Conservation (phyloP, 2,797 vertebrate species). For the Gallirallus australis region DNA sequence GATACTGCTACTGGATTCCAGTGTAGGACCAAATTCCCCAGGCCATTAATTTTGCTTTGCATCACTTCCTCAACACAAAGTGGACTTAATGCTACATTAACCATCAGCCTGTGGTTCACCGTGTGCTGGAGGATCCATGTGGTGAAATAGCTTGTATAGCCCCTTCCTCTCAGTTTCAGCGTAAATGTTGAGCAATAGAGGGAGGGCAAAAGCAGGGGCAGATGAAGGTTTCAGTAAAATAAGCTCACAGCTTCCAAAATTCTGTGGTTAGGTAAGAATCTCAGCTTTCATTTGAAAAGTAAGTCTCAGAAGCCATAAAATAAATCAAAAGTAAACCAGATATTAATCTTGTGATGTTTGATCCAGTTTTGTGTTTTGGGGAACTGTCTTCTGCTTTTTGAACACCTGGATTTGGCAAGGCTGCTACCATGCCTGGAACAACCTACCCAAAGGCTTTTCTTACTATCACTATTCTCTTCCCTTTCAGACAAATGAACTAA, state of each 20-base stretch:
- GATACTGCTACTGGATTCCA: background rate
- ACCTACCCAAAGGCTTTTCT: background rate
- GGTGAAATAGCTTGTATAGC: background rate
- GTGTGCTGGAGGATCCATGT: background rate
- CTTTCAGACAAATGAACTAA: constrained; percentile 18
- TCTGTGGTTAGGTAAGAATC: constrained; percentile 47
- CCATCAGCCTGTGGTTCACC: background rate
- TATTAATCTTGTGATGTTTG: constrained; percentile 61
- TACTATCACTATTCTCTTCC: background rate
- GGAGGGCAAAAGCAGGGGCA: background rate
- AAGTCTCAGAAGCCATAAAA: constrained; percentile 49
- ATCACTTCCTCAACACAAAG: background rate
- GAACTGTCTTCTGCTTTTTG: constrained; percentile 45
- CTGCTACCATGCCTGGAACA: constrained; percentile 29
- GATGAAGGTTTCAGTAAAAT: background rate
- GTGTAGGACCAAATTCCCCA: background rate
- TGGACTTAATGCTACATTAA: background rate
- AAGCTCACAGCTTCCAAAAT: constrained; percentile 26
- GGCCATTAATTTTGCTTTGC: background rate
- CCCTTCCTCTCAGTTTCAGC: background rate
- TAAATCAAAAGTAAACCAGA: constrained; percentile 65
- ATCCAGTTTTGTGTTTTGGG: constrained; percentile 62
- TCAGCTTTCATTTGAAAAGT: constrained; percentile 52
- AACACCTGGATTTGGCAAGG: constrained; percentile 60
- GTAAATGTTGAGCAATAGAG: background rate